Conservation (phyloP, 1,140 invertebrate species). For the Camponotus floridanus region DNA sequence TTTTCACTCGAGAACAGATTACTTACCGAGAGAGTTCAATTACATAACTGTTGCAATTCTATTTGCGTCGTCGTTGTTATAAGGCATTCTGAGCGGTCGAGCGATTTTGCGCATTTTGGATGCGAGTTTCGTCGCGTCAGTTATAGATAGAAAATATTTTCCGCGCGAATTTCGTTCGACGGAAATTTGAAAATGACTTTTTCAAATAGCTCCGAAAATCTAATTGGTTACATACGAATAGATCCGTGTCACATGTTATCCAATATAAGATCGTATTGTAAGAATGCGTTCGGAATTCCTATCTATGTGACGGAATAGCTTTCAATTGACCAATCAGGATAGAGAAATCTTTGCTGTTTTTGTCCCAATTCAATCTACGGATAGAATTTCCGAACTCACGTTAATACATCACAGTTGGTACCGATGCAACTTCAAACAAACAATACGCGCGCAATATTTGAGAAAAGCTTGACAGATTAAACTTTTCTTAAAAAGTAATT, state of each 20-base stretch:
- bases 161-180: neutral
- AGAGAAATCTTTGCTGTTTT: too few species aligned
- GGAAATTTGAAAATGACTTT: neutral
- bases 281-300: too few species aligned
- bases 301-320: too few species aligned
- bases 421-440: neutral
- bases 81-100: neutral
- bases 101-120: neutral
- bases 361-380: too few species aligned
- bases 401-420: neutral
- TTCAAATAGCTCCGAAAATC: neutral
- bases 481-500: neutral
- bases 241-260: neutral
- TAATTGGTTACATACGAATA: neutral
- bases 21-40: neutral
- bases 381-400: too few species aligned
- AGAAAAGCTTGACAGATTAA: neutral
- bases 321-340: too few species aligned
- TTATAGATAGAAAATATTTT: neutral
- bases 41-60: constrained; percentile 1
- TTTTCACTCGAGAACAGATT: neutral
- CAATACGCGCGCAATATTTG: neutral
- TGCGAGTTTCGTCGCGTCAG: neutral
- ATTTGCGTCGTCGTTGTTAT: neutral
- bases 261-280: too few species aligned